A percentile compares a stretch with the other conserved stretches of the same genome.
These are phyloP conservation scores for Callipepla squamata DNA, from an alignment of 2,113 vertebrate genomes.

Conservation along the genomic window DNA sequence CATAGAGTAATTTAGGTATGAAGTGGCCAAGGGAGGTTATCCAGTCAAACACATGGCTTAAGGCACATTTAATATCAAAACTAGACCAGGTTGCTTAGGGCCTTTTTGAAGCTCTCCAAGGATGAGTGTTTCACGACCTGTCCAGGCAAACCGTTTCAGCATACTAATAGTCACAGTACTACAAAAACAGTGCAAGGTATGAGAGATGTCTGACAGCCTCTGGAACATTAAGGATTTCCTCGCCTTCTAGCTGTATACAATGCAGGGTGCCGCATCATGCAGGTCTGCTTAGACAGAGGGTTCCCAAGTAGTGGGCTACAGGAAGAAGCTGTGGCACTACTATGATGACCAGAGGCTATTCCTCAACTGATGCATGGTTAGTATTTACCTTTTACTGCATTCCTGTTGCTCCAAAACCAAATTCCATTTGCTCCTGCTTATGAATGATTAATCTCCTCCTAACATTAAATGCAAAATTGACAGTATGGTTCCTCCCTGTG, in stretches of 20 bases:
- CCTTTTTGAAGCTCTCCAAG: constrained; percentile 10
- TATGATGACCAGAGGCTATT: background rate
- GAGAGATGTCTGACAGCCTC: background rate
- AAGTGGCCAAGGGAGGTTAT: background rate
- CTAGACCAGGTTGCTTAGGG: background rate
- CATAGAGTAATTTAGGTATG: background rate
- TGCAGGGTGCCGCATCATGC: background rate
- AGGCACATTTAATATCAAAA: background rate
- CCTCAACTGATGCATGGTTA: background rate
- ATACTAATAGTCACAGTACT: background rate
- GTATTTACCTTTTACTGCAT: background rate
- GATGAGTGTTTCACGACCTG: constrained; percentile 10
- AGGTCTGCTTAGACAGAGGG: background rate
- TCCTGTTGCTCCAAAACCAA: background rate
- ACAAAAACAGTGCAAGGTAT: background rate
- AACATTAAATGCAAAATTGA: background rate
- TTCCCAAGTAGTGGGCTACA: background rate
- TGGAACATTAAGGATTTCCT: background rate
- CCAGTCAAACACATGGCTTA: background rate
- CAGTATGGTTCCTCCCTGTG: background rate
- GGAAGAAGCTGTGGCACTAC: background rate
- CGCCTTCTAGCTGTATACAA: background rate
- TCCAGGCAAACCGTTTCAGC: background rate
- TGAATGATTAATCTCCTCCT: background rate
- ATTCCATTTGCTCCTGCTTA: background rate